Base-by-base conservation (phyloP, 2,888 invertebrate genomes). In the Ormyrus nitidulus region DNA sequence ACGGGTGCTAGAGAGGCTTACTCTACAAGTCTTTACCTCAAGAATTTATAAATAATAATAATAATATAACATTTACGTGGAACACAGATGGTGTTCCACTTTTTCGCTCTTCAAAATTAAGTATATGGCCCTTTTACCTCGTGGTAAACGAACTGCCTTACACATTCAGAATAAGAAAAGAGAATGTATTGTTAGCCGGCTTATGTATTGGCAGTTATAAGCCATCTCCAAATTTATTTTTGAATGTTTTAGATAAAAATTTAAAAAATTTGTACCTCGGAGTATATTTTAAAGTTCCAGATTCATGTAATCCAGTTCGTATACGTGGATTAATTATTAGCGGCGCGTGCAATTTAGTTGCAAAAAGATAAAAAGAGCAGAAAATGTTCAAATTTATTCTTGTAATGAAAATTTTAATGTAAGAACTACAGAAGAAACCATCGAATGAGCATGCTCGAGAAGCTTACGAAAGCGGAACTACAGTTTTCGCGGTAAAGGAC, bases 1-100 rank as follows among this genome's bases (percentile, higher is more conserved):
- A 84, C 64, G 83, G 83, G 46, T 79, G 82, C n/a, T 82, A 81
- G 62, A 82, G 82, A 54, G 84, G 84, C 0, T 11, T 49, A 10
- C 51, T 84, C 8, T 82, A 84, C 68, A 80, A 74, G 19, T 65
- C 78, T 56, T 48, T 79, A 19, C 46, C 70, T 7, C 34, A 6
- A 46, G 75, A 77, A 7, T 56, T 79, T 61, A 44, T 83, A 44
- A 68, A 61, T 0, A 72, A 81, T 72, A 13, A 34, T 5, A 79
- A 81, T 49, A 82, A 83, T 66, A 76, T 84, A 0, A 81, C 82
- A 9, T 78, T 83, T 46, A 79, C 62, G 5, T 84, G 82, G 83
- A 78, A 83, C 59, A 80, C 83, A 0, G 83, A 83, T 64, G 82
- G 82, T 1, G 71, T 83, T 9, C 54, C 80, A 0, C 19, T 83